Base-by-base conservation (phyloP, 1,140 invertebrate species). In the Halictus rubicundus region DNA sequence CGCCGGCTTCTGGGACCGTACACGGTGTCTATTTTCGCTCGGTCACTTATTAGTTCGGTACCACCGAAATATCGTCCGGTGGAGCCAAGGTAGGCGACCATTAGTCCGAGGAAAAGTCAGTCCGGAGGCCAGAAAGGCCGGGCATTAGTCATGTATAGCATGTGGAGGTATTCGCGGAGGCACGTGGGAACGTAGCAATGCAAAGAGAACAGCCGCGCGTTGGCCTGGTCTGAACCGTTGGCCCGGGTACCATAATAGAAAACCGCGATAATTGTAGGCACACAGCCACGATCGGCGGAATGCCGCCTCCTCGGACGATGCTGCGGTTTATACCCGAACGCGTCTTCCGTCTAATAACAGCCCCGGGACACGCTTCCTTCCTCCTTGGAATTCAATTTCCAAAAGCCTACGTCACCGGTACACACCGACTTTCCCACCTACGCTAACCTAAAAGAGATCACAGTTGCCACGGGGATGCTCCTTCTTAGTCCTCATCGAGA, bases 191-290 rank as follows among this genome's bases (percentile, higher is more conserved):
- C 75, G 68, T 81, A 81, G 80, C 75, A 81, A 81, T 81, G 76
- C 76, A 84, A 71, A 75, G 80, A 75, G 81, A 84, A 76, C 59
- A 71, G 68, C 74, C 66, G 60, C 59, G 74, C 68, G 63, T 70
- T 81, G 68, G 80, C 80, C 80, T 71, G 80, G 68, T 81, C 80
- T 64, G 80, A 78, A 79, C 74, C 65, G 73, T 39, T 78, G 68
- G 79, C 79, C 74, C 74, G 79, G 73, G 74, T 81, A 81, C 79
- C 74, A 78, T 81, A 81, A 81, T 81, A 81, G 79, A 81, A 81
- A 81, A 81, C 74, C 80, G 80, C 75, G 80, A 81, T 81, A 81
- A 81, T 81, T 81, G 80, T 81, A 81, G 80, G 61, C 80, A 81
- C 74, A 81, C 74, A 78, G 68, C 74, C 75, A 81, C 75, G 32